phyloP scores from a whole-genome alignment of 2,797 vertebrate genomes.

The Ctenochaetus hawaiiensis region DNA sequence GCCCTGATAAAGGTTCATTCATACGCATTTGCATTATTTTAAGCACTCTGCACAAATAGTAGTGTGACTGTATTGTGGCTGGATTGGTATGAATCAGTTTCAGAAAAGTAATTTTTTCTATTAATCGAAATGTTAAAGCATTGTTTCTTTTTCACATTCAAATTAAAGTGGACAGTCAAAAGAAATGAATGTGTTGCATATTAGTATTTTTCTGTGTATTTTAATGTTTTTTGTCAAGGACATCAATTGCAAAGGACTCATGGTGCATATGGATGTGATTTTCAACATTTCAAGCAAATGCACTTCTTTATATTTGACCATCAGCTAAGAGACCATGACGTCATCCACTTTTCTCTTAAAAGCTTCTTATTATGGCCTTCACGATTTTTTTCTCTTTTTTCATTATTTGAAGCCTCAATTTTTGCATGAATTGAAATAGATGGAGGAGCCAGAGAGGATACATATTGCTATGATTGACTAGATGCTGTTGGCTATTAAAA shows the following conservation, averaged over 20 bases:
- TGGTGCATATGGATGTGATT: background rate
- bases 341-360: no score
- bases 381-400: no score
- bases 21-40: background rate
- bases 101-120: background rate
- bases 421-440: no score
- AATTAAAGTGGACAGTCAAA: background rate
- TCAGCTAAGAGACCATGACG: no score
- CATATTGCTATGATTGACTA: no score
- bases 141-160: conserved; percentile 1
- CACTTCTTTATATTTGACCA: background rate
- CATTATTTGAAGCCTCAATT: no score
- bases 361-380: no score
- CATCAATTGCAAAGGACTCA: background rate
- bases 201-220: background rate
- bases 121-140: background rate
- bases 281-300: background rate
- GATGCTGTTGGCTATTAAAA: no score
- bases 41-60: background rate
- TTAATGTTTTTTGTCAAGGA: background rate
- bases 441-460: no score
- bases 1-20: conserved; percentile 1
- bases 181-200: background rate
- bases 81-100: background rate
- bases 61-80: background rate